A percentile compares a stretch with the other conserved stretches of the same genome.
Conservation (phyloP, 2,888 invertebrate species). For the Marasmarcha lunaedactyla region DNA sequence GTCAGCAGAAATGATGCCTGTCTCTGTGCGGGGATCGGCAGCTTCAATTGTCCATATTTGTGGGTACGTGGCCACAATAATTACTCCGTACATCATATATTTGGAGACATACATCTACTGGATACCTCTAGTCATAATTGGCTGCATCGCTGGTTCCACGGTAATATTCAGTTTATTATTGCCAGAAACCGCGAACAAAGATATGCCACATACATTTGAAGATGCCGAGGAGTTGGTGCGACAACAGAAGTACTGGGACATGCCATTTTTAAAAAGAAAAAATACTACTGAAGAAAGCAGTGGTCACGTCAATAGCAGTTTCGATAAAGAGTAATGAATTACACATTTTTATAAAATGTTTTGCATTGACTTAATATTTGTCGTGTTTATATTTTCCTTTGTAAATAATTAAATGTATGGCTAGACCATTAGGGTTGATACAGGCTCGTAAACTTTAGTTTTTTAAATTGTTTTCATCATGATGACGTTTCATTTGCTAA, state of each 20-base stretch:
- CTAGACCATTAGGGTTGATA: too few species aligned
- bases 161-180: conserved; percentile 12
- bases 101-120: conserved; percentile 20
- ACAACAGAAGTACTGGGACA: conserved; percentile 21
- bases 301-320: conserved; percentile 12
- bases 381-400: too few species aligned
- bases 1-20: conserved; percentile 38
- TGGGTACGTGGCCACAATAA: conserved; percentile 30
- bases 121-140: conserved; percentile 21
- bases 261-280: conserved; percentile 20
- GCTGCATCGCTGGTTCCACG: conserved; percentile 18
- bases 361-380: too few species aligned
- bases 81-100: conserved; percentile 31
- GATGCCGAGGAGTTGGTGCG: conserved; percentile 23
- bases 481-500: too few species aligned
- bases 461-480: too few species aligned
- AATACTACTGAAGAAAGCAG: conserved; percentile 1
- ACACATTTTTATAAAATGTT: too few species aligned
- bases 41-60: conserved; percentile 33
- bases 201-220: conserved; percentile 29
- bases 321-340: conserved; percentile 6
- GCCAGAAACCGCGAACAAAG: conserved; percentile 27
- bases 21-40: conserved; percentile 35
- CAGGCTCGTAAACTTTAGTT: too few species aligned
- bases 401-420: too few species aligned